These are phyloP conservation scores for Eurypyga helias DNA, from an alignment of 2,113 vertebrate species.

Conservation along the genomic window DNA sequence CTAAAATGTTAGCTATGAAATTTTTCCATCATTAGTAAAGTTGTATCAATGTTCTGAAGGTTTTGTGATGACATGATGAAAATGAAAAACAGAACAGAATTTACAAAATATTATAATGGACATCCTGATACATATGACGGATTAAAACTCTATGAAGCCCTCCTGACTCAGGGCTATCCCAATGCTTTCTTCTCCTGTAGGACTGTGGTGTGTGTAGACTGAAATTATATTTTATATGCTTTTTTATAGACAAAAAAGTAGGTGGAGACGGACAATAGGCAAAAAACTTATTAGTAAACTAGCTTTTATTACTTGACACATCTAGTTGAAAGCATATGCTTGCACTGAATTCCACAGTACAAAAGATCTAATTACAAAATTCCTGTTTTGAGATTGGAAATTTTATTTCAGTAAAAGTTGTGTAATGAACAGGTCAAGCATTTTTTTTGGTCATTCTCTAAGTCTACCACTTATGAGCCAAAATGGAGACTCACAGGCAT, in stretches of 20 bases:
- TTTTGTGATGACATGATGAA: neutral
- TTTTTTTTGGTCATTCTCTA: neutral
- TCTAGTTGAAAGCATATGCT: neutral
- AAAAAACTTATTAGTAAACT: neutral
- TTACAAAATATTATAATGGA: neutral
- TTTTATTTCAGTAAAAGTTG: neutral
- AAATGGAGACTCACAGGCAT: neutral
- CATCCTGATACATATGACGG: neutral
- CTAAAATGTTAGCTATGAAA: neutral
- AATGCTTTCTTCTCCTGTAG: neutral
- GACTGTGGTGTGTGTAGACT: neutral
- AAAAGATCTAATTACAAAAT: neutral
- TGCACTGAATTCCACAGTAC: neutral
- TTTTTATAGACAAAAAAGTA: neutral
- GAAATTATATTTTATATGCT: neutral
- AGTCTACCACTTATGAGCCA: neutral
- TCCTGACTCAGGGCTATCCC: neutral
- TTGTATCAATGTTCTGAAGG: too few species aligned
- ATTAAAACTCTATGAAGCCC: neutral
- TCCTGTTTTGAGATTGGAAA: neutral
- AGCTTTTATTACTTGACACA: neutral
- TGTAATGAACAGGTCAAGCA: neutral
- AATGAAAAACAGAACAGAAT: neutral
- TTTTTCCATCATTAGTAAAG: neutral
- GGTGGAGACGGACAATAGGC: too few species aligned